Conservation (phyloP, 1,140 invertebrate species). For the Formica exsecta region DNA sequence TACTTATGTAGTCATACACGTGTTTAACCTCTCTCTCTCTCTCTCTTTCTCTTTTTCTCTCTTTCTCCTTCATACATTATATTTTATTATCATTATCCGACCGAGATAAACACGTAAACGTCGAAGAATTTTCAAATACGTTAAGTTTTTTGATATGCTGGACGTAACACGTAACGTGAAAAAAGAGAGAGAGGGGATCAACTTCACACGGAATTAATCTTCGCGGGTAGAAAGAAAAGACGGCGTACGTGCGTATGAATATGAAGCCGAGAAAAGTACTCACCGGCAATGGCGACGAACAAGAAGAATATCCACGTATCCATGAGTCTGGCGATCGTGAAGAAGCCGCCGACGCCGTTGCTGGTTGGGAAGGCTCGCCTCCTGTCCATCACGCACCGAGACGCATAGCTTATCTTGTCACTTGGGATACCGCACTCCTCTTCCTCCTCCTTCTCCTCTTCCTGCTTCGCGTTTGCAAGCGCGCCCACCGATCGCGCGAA, state of each 20-base stretch:
- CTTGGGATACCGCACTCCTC: neutral
- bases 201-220: neutral
- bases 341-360: conserved; percentile 61
- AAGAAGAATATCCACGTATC: conserved; percentile 81
- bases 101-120: neutral
- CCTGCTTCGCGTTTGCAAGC: neutral
- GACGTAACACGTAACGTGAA: neutral
- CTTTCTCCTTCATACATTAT: too few species aligned
- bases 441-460: neutral
- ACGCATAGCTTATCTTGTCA: conserved; percentile 57
- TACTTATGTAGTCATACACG: neutral
- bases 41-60: too few species aligned
- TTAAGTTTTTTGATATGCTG: neutral
- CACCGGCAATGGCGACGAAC: conserved; percentile 80
- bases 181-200: neutral
- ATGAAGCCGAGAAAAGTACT: conserved; percentile 55
- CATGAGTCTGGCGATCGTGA: conserved; percentile 76
- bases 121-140: neutral
- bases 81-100: neutral
- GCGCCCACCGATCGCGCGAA: conserved; percentile 64
- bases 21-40: neutral
- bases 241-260: neutral
- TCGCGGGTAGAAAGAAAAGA: neutral
- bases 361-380: conserved; percentile 57
- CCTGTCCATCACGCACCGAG: conserved; percentile 71